Conservation (phyloP, 1,140 invertebrate species). For the Phymorhynchus buccinoides region DNA sequence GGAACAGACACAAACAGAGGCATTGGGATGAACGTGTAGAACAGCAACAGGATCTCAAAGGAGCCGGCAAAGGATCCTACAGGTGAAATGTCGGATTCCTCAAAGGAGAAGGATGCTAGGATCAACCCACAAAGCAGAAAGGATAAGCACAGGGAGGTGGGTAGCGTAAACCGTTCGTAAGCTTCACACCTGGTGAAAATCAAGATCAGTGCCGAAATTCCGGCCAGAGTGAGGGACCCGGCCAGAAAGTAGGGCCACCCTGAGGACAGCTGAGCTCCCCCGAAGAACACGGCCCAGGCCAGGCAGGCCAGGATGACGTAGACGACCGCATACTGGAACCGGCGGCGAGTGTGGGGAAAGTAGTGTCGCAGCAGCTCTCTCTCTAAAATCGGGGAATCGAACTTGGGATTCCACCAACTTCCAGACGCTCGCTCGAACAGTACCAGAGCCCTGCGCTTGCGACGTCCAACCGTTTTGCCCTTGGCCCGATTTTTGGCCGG, state of each 20-base stretch:
- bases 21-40: slow-evolving; percentile 94
- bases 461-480: slow-evolving; percentile 32
- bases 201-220: slow-evolving; percentile 58
- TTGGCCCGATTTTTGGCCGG: slow-evolving; percentile 50
- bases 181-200: slow-evolving; percentile 77
- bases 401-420: slow-evolving; percentile 94
- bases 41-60: slow-evolving; percentile 88
- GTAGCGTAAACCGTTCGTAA: slow-evolving; percentile 80
- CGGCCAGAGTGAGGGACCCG: slow-evolving; percentile 63
- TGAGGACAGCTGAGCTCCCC: slow-evolving; percentile 57
- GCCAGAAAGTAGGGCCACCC: slow-evolving; percentile 62
- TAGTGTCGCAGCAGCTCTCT: slow-evolving; percentile 90
- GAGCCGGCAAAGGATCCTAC: slow-evolving; percentile 88
- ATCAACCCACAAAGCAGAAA: slow-evolving; percentile 80
- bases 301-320: slow-evolving; percentile 82
- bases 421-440: slow-evolving; percentile 89
- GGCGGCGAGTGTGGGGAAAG: slow-evolving; percentile 88
- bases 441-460: slow-evolving; percentile 71
- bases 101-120: slow-evolving; percentile 68
- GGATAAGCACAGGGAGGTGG: slow-evolving; percentile 80
- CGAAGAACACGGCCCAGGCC: slow-evolving; percentile 82
- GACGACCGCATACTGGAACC: slow-evolving; percentile 86
- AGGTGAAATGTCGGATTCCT: slow-evolving; percentile 64
- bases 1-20: slow-evolving; percentile 87
- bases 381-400: slow-evolving; percentile 94